Evolutionary conservation across 2,113 vertebrate species (phyloP).

Genomic region (Scortum barcoo): DNA sequence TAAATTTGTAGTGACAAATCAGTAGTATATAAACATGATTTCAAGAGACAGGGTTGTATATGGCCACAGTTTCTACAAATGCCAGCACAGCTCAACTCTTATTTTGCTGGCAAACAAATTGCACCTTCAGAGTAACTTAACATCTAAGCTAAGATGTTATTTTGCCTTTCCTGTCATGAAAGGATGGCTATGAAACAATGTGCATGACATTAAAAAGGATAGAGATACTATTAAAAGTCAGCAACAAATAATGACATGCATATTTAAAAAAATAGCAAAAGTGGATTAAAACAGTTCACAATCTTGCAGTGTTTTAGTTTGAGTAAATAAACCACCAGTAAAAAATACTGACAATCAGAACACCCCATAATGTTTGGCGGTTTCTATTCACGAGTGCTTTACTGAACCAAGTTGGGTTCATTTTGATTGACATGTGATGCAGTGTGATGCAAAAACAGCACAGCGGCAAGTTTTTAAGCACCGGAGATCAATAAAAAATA

Average conservation of each 20-base stretch:
- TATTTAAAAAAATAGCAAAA: background rate
- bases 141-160: background rate
- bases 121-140: background rate
- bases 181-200: too few species aligned
- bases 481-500: background rate
- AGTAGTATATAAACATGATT: too few species aligned
- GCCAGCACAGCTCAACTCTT: background rate
- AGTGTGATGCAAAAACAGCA: background rate
- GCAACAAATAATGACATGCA: too few species aligned
- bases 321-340: background rate
- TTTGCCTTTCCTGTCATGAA: background rate
- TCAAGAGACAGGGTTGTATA: too few species aligned
- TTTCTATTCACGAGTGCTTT: background rate
- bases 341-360: background rate
- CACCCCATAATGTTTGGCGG: background rate
- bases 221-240: too few species aligned
- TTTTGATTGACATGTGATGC: background rate
- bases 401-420: background rate
- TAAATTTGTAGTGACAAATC: too few species aligned
- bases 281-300: background rate
- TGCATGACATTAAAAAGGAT: too few species aligned
- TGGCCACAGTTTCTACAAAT: background rate
- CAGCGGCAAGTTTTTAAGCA: background rate
- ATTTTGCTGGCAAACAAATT: background rate
- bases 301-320: too few species aligned